phyloP scores from a whole-genome alignment of 2,888 invertebrate genomes.

The Stenotaenia linearis region DNA sequence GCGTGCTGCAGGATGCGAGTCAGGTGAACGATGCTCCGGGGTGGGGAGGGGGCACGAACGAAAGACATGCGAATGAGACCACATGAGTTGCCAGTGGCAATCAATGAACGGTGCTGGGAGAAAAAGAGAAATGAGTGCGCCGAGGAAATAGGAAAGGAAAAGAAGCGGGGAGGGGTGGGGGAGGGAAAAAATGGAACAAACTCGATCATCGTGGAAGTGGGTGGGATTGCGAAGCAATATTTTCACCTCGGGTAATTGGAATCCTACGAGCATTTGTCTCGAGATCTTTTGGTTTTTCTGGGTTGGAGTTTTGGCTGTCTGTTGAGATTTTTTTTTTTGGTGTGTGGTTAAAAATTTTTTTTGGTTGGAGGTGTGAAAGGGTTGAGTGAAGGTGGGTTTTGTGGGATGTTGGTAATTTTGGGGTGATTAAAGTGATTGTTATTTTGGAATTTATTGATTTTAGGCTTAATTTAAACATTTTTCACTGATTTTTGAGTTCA shows the following conservation, averaged over 20 bases:
- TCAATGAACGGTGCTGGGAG: not conserved
- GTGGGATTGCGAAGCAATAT: not conserved
- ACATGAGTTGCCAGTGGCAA: constrained; percentile 24
- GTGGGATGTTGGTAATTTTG: too few species aligned
- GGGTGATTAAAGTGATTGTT: too few species aligned
- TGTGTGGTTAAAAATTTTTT: not conserved
- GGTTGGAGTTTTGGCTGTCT: not conserved
- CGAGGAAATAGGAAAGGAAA: not conserved
- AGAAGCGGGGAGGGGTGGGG: not conserved
- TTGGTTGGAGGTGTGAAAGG: too few species aligned
- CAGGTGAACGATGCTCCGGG: not conserved
- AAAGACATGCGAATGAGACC: constrained; percentile 32
- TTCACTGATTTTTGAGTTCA: too few species aligned
- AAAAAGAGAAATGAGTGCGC: not conserved
- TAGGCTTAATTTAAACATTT: too few species aligned
- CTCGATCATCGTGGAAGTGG: not conserved
- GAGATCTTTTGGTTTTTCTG: not conserved
- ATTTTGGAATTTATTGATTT: too few species aligned
- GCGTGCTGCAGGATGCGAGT: not conserved
- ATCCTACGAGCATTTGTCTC: not conserved
- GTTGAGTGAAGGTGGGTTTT: too few species aligned
- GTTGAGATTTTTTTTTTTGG: not conserved
- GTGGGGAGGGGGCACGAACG: not conserved
- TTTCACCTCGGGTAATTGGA: constrained; percentile 6
- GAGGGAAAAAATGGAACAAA: not conserved